Evolutionary conservation across 2,113 vertebrate species (phyloP).

Genomic region (Dicaeum eximium): DNA sequence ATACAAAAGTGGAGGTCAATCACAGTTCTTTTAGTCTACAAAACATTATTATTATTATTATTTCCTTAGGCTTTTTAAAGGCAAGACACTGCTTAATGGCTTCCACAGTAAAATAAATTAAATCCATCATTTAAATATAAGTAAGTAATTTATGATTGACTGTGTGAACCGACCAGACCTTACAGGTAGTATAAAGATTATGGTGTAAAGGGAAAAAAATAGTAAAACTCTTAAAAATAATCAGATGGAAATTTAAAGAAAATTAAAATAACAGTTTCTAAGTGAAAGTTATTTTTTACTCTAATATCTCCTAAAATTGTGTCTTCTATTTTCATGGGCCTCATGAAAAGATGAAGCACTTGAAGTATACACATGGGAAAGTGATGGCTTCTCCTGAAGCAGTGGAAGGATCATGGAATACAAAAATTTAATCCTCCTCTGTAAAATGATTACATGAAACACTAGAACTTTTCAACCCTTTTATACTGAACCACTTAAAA

Average conservation of each 20-base stretch:
- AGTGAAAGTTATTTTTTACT: neutral
- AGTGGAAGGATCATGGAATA: neutral
- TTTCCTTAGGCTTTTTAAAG: neutral
- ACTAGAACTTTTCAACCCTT: neutral
- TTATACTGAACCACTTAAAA: neutral
- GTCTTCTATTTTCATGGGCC: neutral
- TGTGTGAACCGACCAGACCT: neutral
- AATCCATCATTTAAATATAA: neutral
- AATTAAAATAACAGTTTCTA: neutral
- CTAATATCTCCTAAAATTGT: neutral
- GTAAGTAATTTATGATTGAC: neutral
- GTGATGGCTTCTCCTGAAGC: neutral
- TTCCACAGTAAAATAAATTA: neutral
- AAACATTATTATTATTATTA: neutral
- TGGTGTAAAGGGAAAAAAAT: neutral
- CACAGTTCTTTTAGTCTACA: neutral
- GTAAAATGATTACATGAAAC: neutral
- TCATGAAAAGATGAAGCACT: neutral
- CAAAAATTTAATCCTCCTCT: neutral
- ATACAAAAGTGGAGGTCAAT: neutral
- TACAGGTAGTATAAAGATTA: neutral
- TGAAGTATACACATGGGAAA: neutral
- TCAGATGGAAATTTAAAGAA: neutral
- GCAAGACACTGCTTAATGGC: neutral
- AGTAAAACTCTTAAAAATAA: neutral